A percentile compares a stretch with the other conserved stretches of the same genome.
These are phyloP conservation scores for Agrotis segetum DNA, from an alignment of 2,888 invertebrate species.

Conservation along the genomic window DNA sequence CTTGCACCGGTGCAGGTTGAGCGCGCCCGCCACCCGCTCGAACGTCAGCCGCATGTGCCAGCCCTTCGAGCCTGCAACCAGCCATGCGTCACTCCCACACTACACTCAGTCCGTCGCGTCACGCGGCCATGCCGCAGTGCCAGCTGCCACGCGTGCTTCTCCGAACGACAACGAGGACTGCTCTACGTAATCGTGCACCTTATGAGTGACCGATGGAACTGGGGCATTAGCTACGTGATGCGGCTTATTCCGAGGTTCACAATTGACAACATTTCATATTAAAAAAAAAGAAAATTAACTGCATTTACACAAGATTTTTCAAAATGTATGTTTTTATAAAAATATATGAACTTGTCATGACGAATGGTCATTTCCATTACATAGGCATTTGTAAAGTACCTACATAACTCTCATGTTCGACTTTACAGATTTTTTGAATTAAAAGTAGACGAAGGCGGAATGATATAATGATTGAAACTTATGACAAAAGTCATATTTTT, in stretches of 20 bases:
- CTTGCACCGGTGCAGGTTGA: slow-evolving; percentile 98
- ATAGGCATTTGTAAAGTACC: neutral
- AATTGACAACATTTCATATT: slow-evolving; percentile 18
- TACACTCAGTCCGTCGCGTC: slow-evolving; percentile 48
- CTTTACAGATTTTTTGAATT: neutral
- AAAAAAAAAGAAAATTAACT: neutral
- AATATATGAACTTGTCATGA: neutral
- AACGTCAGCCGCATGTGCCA: slow-evolving; percentile 98
- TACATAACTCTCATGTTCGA: neutral
- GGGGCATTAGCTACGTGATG: slow-evolving; percentile 73
- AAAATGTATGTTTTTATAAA: neutral
- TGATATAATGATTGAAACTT: neutral
- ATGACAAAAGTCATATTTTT: neutral
- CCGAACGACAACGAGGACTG: slow-evolving; percentile 16
- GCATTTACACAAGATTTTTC: neutral
- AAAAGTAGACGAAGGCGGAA: neutral
- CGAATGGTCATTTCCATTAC: neutral
- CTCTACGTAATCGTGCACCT: slow-evolving; percentile 44
- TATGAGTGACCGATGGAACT: slow-evolving; percentile 65
- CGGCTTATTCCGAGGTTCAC: slow-evolving; percentile 62
- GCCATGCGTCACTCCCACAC: slow-evolving; percentile 79
- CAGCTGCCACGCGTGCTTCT: slow-evolving; percentile 63
- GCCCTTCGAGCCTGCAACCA: slow-evolving; percentile 97
- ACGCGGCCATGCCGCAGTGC: slow-evolving; percentile 71
- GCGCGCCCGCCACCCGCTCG: slow-evolving; percentile 97